Conservation (phyloP, 1,140 invertebrate genomes). For the Diabrotica virgifera region DNA sequence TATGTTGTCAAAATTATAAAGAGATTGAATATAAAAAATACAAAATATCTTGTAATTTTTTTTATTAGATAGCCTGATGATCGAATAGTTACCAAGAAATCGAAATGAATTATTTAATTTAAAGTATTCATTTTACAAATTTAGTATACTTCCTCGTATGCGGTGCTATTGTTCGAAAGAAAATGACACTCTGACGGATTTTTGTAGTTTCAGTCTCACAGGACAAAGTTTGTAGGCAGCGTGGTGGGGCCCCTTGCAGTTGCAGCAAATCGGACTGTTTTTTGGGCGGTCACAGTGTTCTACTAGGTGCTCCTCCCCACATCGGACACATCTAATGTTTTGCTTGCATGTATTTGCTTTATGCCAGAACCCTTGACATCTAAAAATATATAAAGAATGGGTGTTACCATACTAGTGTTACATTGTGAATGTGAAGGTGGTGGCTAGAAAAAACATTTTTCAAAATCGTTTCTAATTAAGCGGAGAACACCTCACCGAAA, state of each 20-base stretch:
- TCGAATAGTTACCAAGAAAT: too few relatives aligned
- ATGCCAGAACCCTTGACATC: slow-evolving; percentile 58
- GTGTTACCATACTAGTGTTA: too few relatives aligned
- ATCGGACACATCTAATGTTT: slow-evolving; percentile 53
- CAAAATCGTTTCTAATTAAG: too few relatives aligned
- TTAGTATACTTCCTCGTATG: not conserved
- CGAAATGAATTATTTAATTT: not conserved
- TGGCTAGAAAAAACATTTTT: too few relatives aligned
- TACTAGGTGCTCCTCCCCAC: slow-evolving; percentile 53
- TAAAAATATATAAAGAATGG: slow-evolving; percentile 8
- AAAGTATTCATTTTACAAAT: not conserved
- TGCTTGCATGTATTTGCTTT: slow-evolving; percentile 54
- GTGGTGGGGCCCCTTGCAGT: slow-evolving; percentile 55
- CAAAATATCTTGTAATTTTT: too few relatives aligned
- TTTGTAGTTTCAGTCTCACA: slow-evolving; percentile 51
- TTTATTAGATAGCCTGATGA: too few relatives aligned
- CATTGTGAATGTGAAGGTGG: too few relatives aligned
- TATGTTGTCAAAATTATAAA: too few relatives aligned
- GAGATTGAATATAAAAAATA: too few relatives aligned
- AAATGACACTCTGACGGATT: slow-evolving; percentile 51
- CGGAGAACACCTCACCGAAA: too few relatives aligned
- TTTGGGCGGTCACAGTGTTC: slow-evolving; percentile 52
- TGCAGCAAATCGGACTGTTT: slow-evolving; percentile 54
- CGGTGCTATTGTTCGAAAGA: slow-evolving; percentile 39
- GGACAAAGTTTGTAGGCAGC: slow-evolving; percentile 52